Evolutionary conservation across 2,797 vertebrate genomes (phyloP), one percentile per base, ranked within the genome.

Genomic region (Streptopelia turtur): DNA sequence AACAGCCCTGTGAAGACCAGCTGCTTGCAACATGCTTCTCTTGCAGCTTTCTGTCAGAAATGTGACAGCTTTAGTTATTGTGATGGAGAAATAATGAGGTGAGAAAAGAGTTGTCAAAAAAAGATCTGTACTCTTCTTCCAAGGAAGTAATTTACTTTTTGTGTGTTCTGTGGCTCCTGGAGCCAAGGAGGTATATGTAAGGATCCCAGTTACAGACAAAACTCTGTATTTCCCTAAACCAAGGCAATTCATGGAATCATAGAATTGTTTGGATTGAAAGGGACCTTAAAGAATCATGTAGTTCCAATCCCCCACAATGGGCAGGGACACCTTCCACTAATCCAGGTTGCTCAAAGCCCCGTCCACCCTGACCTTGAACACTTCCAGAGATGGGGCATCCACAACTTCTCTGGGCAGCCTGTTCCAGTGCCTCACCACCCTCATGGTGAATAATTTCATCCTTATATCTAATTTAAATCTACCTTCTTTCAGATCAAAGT

Each of bases 11-110:
- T 57, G 82, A 93, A 61, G 89, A 92, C 87, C 85, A 94, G 79
- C 74, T 93, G 89, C 91, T 91, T 88, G 66, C 39, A 95, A 59
- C 83, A 85, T 90, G 87, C 60, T 88, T 96, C 25, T 53, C 83
- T 86, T 96, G 92, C 87, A 91, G 85, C 50, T 94, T 93, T 86
- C 89, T 0, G 1, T 94, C 77, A 90, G 93, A 82, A 94, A 87
- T 76, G 63, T 94, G 89, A 95, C 95, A 94, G 83, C 74, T 97
- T 94, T 76, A 90, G 76, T 90, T 94, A 91, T 60, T 93, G 94
- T 96, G 94, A 88, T 89, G 80, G 91, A 76, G 87, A 94, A 95
- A 94, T 96, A 97, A 96, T 60, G 70, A 96, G 70, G 85, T 91
- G 95, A 93, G 94, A 94, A 96, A 93, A 95, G 66, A 86, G 52